phyloP scores from a whole-genome alignment of 2,113 vertebrate genomes.

The Scopus umbretta region DNA sequence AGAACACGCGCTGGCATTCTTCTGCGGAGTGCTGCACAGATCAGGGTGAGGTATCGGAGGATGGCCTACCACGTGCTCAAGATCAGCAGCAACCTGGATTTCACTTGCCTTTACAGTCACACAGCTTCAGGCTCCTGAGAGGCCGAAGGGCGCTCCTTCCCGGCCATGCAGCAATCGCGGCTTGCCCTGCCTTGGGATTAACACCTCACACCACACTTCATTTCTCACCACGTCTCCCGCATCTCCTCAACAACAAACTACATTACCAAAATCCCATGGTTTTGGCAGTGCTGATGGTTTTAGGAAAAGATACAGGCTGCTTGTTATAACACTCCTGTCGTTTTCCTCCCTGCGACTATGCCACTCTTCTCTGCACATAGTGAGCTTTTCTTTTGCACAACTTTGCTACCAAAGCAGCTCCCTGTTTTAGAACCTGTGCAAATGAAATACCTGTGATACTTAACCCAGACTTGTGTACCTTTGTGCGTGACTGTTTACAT shows the following conservation, averaged over 20 bases:
- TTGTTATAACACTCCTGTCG: background rate
- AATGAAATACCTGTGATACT: background rate
- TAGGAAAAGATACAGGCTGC: background rate
- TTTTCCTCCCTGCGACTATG: background rate
- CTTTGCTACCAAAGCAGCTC: conserved; percentile 20
- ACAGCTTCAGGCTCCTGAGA: background rate
- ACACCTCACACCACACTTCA: background rate
- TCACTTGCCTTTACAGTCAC: background rate
- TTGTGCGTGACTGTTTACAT: background rate
- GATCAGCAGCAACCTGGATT: background rate
- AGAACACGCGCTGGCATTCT: background rate
- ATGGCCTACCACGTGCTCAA: rapidly evolving
- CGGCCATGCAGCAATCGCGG: background rate
- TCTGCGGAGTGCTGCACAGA: rapidly evolving
- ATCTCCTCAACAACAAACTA: background rate
- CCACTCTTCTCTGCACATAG: background rate
- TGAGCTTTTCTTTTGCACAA: background rate
- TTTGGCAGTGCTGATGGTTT: background rate
- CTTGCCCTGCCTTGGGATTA: background rate
- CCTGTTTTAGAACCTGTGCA: background rate
- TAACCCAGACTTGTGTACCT: background rate
- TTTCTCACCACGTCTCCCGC: background rate
- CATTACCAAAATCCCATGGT: background rate
- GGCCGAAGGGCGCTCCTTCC: background rate
- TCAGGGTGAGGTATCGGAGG: too few species aligned